Base-by-base conservation (phyloP, 1,140 invertebrate genomes). In the Drosophila malerkotliana region DNA sequence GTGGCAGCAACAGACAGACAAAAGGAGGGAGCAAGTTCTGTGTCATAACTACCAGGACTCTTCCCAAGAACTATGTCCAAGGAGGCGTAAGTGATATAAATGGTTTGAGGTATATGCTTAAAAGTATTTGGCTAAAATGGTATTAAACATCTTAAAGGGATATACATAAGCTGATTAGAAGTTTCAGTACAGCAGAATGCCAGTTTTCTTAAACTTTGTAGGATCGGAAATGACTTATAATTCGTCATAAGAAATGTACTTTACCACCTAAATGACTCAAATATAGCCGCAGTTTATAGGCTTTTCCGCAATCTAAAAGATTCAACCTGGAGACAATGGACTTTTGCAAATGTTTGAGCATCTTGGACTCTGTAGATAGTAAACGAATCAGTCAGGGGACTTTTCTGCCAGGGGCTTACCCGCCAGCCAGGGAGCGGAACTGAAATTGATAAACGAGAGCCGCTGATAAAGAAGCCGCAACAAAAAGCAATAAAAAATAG, bases 71-170 rank as follows among this genome's bases (percentile, higher is more conserved):
- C 32, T 60, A 53, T 39, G 63, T 53, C 21, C 63, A 67, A 28
- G 49, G 34, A 2, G 48, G 79, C 75, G 63, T 83, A 79, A 83
- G 66, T 59, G 73, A 72, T 34, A 64, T 61, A 83, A 83, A 79
- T 83, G 79, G 71, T 83, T 66, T 49, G 55, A 21, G 63, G 34
- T 47, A 44, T 45, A 28, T 12, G 8, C 26, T 24, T 18, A 12
- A 37, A 6, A 9, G 18, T 12, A 28, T 52, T 64, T 37, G 34
- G 34, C 10, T 37, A 12, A 64, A 67, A 64, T 67, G 39, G 41
- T 18, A 26, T 44, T 64, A 37, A 32, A 32, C 8, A 10, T 37
- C 10, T 37, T n/a, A 37, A 37, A 37, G 10, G 12, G 10, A 37
- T 37, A 37, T 12, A 10, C 32, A 9, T 8, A 32, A 9, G 8